Evolutionary conservation across 2,797 vertebrate species (phyloP), one percentile per base, ranked within the genome.

Genomic region (Enoplosus armatus): DNA sequence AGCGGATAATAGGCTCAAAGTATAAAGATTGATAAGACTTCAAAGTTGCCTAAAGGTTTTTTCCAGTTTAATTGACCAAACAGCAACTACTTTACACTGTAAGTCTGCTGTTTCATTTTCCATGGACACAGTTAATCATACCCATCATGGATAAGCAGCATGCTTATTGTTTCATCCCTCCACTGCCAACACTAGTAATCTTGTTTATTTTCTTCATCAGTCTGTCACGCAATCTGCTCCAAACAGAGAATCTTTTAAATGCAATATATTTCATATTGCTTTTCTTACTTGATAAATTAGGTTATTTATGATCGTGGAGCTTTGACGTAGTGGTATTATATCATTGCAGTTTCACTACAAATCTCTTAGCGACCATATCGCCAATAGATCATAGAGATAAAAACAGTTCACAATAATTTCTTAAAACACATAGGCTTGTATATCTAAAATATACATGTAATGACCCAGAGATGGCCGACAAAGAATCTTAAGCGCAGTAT

Each of bases 131-230:
- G 61, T 85, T 85, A 78, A 86, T 86, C 86, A 82, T 58, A 71
- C 22, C 64, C 73, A 82, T 72, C 67, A 4, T 20, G 51, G 55
- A 87, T 79, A 66, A 72, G 60, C 70, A 87, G 75, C 68, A 54
- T 3, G 6, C 59, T 85, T 31, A 50, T 60, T 83, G 63, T 85
- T 86, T 71, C 37, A 41, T 74, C 55, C 50, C 59, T 69, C 55
- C 50, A 24, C 70, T 72, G 75, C 77, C 71, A 82, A 68, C 66
- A 41, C 47, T 56, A 59, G 58, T 86, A 75, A 86, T 84, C 71
- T 74, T 74, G 76, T 84, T 88, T 74, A 66, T 86, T 84, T 89
- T 79, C 54, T 73, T 74, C 66, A 77, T 79, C 80, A 78, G 72
- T 78, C 85, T 85, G 70, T 1, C 71, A 47, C 62, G 47, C 81